phyloP scores from a whole-genome alignment of 2,797 vertebrate species.

The Cryptoblepharus egeriae region DNA sequence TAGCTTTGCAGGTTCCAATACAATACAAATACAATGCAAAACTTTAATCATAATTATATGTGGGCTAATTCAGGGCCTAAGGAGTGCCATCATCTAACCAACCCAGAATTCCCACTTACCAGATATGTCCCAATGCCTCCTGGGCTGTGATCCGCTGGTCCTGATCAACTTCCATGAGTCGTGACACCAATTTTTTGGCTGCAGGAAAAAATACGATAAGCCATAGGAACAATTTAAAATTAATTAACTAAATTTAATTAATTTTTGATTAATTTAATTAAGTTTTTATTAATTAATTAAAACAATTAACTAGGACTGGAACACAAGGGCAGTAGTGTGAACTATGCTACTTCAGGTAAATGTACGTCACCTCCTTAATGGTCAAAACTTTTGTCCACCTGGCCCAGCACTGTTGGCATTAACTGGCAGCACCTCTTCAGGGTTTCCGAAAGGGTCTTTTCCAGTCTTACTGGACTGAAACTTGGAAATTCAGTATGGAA shows the following conservation, averaged over 20 bases:
- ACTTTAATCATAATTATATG: background rate
- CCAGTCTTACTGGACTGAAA: no score
- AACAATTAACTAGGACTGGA: no score
- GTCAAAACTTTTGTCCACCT: no score
- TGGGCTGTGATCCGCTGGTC: conserved; percentile 88
- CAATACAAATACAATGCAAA: no score
- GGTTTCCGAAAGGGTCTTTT: no score
- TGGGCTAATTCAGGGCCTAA: background rate
- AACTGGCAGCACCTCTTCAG: no score
- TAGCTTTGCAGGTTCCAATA: background rate
- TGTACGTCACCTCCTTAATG: no score
- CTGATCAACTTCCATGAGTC: conserved; percentile 88
- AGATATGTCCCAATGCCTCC: conserved; percentile 86
- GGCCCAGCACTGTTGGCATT: no score
- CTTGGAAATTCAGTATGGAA: no score
- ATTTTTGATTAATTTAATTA: no score
- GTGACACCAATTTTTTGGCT: conserved; percentile 88
- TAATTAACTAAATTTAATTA: no score
- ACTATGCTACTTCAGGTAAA: background rate
- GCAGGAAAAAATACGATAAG: background rate
- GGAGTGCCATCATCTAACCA: background rate
- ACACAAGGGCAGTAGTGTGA: background rate
- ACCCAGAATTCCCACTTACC: conserved; percentile 67
- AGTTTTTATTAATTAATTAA: no score
- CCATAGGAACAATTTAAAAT: conserved; percentile 8